Conservation (phyloP, 2,888 invertebrate species). For the Merodon equestris region DNA sequence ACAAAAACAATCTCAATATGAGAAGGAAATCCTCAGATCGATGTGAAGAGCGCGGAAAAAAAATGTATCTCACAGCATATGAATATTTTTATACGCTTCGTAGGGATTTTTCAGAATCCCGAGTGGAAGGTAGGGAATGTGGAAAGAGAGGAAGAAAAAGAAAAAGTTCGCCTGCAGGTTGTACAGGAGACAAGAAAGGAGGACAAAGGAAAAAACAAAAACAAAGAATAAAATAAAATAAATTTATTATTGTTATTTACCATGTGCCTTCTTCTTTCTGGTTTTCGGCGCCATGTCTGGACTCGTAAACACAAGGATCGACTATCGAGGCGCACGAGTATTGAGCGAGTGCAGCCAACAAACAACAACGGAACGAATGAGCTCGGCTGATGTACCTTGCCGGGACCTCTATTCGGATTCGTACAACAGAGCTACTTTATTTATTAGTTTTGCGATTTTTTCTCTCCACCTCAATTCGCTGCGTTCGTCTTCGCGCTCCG, state of each 20-base stretch:
- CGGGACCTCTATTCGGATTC: slow-evolving; percentile 15
- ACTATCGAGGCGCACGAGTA: slow-evolving; percentile 20
- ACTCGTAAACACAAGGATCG: slow-evolving; percentile 68
- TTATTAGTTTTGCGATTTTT: slow-evolving; percentile 63
- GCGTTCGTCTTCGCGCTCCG: slow-evolving; percentile 4
- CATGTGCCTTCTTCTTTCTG: slow-evolving; percentile 79
- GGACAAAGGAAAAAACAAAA: slow-evolving; percentile 63
- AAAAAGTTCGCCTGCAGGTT: slow-evolving; percentile 71
- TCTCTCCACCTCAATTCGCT: background rate
- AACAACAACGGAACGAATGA: too few relatives aligned
- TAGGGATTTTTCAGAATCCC: slow-evolving; percentile 39
- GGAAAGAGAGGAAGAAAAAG: slow-evolving; percentile 49
- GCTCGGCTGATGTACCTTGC: background rate
- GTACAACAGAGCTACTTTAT: slow-evolving; percentile 60
- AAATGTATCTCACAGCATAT: slow-evolving; percentile 58
- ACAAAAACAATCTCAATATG: slow-evolving; percentile 41
- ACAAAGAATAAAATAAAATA: slow-evolving; percentile 65
- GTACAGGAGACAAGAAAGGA: slow-evolving; percentile 58
- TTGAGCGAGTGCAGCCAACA: background rate
- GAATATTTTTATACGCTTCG: slow-evolving; percentile 56
- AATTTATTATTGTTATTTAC: slow-evolving; percentile 78
- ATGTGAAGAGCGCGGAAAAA: slow-evolving; percentile 24
- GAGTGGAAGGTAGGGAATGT: slow-evolving; percentile 3
- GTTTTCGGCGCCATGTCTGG: slow-evolving; percentile 79
- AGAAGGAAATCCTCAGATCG: slow-evolving; percentile 63